Percentiles rank a stretch among this genome's conserved stretches.
Evolutionary conservation across 2,113 vertebrate genomes (phyloP).

Genomic region (Noturus placidus): DNA sequence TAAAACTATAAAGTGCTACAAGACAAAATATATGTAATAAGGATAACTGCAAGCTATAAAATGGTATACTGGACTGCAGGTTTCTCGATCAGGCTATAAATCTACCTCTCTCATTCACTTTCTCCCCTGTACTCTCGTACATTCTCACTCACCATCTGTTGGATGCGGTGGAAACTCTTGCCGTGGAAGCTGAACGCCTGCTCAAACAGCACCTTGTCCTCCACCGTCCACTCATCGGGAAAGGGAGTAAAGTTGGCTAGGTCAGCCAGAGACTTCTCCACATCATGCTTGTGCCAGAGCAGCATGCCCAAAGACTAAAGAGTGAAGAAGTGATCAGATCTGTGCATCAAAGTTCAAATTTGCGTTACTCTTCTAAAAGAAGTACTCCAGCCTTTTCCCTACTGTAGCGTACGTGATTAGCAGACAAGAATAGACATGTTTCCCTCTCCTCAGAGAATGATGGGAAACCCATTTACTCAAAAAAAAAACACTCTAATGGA

Average conservation of each 20-base stretch:
- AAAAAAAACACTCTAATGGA: background rate
- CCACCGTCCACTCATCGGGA: slow-evolving; percentile 79
- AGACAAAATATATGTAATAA: background rate
- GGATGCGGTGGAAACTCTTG: slow-evolving; percentile 80
- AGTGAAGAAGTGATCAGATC: slow-evolving; percentile 36
- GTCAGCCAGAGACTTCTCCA: slow-evolving; percentile 79
- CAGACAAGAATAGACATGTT: background rate
- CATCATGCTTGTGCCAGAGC: slow-evolving; percentile 79
- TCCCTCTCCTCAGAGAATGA: background rate
- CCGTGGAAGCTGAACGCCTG: slow-evolving; percentile 81
- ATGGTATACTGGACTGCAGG: background rate
- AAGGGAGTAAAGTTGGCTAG: slow-evolving; percentile 80
- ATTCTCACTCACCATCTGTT: slow-evolving; percentile 75
- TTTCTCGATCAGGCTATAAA: slow-evolving; percentile 14
- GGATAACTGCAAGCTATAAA: background rate
- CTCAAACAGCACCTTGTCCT: slow-evolving; percentile 81
- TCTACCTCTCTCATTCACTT: background rate
- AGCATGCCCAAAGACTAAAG: slow-evolving; percentile 78
- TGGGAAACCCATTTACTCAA: background rate
- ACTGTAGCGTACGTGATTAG: background rate
- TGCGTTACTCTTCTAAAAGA: background rate
- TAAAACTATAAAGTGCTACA: background rate
- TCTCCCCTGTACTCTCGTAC: background rate
- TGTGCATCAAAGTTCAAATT: background rate
- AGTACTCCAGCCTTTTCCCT: background rate